Evolutionary conservation across 2,797 vertebrate genomes (phyloP), one percentile per base, ranked within the genome.

Genomic region (Spatula versicolor): DNA sequence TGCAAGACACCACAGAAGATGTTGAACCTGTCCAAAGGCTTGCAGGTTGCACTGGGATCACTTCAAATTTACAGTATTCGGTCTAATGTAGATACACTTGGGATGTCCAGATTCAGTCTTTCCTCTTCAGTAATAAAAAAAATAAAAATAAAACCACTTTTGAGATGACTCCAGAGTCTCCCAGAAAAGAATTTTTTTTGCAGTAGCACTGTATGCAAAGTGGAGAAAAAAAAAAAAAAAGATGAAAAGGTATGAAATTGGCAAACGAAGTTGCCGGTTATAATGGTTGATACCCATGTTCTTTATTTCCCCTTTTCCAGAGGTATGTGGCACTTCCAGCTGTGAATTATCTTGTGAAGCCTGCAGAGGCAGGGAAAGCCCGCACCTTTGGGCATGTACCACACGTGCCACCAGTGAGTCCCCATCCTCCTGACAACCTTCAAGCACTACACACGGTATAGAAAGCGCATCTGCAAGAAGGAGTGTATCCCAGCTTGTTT

Each of bases 381-480:
- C 8, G 6, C 12, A 1, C 2, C 11, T 45, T n/a, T 64, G 26
- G 23, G 16, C 12, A 1, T 11, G 4, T 62, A 28, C 21, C 43
- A 48, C 25, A n/a, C 5, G 4, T 52, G 26, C 2, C 31, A 28
- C 23, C 35, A 12, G 4, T 4, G 7, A 33, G 14, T 21, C 7
- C 33, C 9, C 5, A 13, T 54, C 7, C 17, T 45, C 25, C 41
- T 41, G 25, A 30, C 28, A 79, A 6, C 23, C 14, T 39, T 14
- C 31, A 30, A 33, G 11, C 37, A 48, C 0, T 0, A 37, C 25
- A 31, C 16, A 3, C 13, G 11, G 11, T 9, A 23, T 0, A 67
- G 14, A 3, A 2, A 76, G 20, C 45, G 28, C 12, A 54, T 37
- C 43, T 59, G 20, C 0, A 0, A 5, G 25, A 21, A n/a, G 21